Conservation (phyloP, 2,113 vertebrate species). For the Rissa tridactyla region DNA sequence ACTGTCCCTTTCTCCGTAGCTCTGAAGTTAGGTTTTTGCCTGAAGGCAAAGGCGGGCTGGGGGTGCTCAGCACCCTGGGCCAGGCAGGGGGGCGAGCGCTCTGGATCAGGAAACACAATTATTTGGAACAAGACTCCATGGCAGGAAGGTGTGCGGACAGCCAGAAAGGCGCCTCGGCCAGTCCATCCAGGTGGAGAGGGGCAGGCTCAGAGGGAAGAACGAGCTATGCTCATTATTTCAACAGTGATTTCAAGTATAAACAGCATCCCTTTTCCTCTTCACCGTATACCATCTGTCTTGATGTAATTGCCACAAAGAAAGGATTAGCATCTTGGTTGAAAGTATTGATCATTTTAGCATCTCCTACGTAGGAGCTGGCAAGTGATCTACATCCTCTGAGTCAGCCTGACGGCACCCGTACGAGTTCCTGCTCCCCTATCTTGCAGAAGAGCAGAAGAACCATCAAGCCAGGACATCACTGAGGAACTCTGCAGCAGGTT, state of each 20-base stretch:
- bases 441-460: background rate
- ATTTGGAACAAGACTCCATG: background rate
- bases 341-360: background rate
- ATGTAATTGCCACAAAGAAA: background rate
- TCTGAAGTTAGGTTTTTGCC: too few relatives aligned
- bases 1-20: background rate
- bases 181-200: background rate
- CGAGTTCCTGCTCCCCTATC: background rate
- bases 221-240: background rate
- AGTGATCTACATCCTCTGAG: background rate
- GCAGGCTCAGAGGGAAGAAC: background rate
- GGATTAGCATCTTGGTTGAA: background rate
- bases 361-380: background rate
- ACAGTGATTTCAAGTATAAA: background rate
- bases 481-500: background rate
- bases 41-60: background rate
- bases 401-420: background rate
- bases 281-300: background rate
- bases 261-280: background rate
- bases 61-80: background rate
- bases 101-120: background rate
- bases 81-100: background rate
- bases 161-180: background rate
- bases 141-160: too few relatives aligned
- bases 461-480: background rate